phyloP scores from a whole-genome alignment of 1,140 invertebrate genomes.

The Brachionus calyciflorus region DNA sequence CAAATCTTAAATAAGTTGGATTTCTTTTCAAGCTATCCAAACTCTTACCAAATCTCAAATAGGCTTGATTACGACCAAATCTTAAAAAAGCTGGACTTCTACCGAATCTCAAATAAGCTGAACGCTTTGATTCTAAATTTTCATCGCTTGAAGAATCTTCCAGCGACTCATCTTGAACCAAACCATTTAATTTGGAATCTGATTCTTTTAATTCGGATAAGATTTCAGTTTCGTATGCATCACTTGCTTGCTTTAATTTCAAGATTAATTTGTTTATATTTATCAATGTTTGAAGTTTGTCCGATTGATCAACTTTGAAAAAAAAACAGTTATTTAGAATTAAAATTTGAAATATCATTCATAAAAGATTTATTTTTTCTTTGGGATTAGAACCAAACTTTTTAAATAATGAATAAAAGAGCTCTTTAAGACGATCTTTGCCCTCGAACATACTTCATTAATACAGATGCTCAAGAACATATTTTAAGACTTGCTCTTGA shows the following conservation, averaged over 20 bases:
- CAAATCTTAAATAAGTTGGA: conserved; percentile 30
- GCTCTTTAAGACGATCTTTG: no score
- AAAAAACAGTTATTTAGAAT: background rate
- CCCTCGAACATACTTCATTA: no score
- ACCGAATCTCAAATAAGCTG: conserved; percentile 26
- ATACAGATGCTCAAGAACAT: no score
- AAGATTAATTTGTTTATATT: conserved; percentile 2
- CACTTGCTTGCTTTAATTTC: no score
- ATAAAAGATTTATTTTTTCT: no score
- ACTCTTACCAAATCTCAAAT: conserved; percentile 9
- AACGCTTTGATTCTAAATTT: background rate
- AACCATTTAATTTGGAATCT: no score
- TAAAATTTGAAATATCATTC: background rate
- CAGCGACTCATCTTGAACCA: background rate
- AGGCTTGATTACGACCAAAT: conserved; percentile 25
- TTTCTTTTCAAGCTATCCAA: background rate
- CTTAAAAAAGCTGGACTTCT: conserved; percentile 10
- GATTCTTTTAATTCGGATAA: background rate
- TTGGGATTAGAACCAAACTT: no score
- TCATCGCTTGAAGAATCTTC: background rate
- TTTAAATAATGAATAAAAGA: no score
- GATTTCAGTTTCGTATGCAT: no score
- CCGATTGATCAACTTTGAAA: background rate
- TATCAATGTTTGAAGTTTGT: background rate
- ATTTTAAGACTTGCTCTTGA: no score